These are phyloP conservation scores for Engystomops pustulosus DNA, from an alignment of 2,113 vertebrate species.

Conservation along the genomic window DNA sequence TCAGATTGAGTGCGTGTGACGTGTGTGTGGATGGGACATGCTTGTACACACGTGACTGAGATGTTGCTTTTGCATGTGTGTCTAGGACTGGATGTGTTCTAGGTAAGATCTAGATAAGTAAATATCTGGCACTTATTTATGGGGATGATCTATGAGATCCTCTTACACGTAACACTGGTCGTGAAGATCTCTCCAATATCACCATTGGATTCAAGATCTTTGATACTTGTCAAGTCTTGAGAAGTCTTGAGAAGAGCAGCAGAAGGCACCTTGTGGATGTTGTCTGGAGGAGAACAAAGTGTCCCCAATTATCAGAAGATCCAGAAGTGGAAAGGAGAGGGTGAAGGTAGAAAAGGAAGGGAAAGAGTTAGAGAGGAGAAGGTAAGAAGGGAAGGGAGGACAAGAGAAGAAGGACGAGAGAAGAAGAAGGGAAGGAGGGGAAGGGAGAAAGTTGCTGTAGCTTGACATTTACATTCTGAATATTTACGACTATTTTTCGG, in stretches of 20 bases:
- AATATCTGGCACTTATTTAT: no score
- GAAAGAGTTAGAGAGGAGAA: no score
- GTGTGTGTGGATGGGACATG: neutral
- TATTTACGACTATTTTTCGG: neutral
- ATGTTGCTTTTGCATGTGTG: neutral
- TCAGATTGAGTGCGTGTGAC: neutral
- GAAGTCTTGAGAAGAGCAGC: constrained; percentile 4
- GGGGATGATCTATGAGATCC: no score
- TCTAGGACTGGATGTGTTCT: neutral
- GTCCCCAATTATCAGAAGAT: constrained; percentile 37
- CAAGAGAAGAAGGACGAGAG: no score
- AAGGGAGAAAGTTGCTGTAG: neutral
- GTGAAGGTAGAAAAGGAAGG: neutral
- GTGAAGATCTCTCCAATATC: constrained; percentile 50
- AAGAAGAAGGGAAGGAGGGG: no score
- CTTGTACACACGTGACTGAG: neutral
- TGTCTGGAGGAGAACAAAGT: constrained; percentile 18
- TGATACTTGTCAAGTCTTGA: constrained; percentile 39
- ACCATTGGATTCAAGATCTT: constrained; percentile 41
- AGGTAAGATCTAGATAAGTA: neutral
- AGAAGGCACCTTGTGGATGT: constrained; percentile 27
- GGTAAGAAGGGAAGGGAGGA: no score
- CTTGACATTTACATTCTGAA: neutral
- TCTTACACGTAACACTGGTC: no score
- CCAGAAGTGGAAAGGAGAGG: no score